Conservation (phyloP, 2,888 invertebrate genomes). For the Andrena minutula region DNA sequence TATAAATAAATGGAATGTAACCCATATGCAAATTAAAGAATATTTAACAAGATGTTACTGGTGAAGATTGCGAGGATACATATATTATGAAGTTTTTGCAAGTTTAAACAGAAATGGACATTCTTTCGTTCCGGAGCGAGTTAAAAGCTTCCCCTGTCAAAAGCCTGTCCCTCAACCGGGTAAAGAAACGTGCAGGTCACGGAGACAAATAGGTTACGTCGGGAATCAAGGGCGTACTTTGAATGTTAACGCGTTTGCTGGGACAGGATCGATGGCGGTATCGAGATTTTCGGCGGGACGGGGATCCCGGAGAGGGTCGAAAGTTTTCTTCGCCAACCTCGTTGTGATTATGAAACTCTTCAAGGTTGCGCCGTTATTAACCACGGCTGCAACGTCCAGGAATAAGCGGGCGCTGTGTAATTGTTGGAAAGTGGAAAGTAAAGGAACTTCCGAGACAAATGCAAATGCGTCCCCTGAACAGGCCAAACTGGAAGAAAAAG, state of each 20-base stretch:
- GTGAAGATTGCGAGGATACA: background rate
- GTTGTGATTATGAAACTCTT: conserved; percentile 3
- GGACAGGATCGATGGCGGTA: conserved; percentile 21
- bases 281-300: conserved; percentile 35
- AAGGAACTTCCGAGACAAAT: conserved; percentile 43
- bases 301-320: background rate
- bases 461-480: conserved; percentile 44
- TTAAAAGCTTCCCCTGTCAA: conserved; percentile 2
- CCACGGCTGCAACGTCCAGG: background rate
- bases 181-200: conserved; percentile 25
- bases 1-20: too few relatives aligned
- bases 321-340: background rate
- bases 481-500: conserved; percentile 34
- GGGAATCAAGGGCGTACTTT: conserved; percentile 49
- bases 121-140: background rate
- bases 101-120: background rate
- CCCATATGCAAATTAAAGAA: too few relatives aligned
- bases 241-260: conserved; percentile 58
- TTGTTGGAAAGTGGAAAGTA: conserved; percentile 39
- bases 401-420: conserved; percentile 24
- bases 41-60: too few relatives aligned
- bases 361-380: background rate
- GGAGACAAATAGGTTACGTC: conserved; percentile 54
- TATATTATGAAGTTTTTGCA: background rate
- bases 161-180: background rate